These are phyloP conservation scores for Penaeus indicus DNA, from an alignment of 1,140 invertebrate genomes.

Conservation along the genomic window DNA sequence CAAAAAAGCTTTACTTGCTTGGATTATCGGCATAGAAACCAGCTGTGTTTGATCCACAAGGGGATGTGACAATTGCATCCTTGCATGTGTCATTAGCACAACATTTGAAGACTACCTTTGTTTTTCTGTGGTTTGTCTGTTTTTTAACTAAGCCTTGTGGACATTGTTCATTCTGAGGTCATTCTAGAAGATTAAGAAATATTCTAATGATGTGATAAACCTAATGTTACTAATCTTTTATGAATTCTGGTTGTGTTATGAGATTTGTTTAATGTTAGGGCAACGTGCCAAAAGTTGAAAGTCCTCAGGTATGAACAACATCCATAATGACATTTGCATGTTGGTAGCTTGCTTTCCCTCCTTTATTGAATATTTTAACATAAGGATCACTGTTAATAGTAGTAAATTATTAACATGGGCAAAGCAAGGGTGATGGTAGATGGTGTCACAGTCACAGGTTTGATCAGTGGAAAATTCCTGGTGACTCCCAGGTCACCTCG, in stretches of 20 bases:
- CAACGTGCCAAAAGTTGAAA: not conserved
- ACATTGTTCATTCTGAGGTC: constrained; percentile 48
- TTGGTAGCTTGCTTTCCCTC: constrained; percentile 62
- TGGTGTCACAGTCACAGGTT: constrained; percentile 18
- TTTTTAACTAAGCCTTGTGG: constrained; percentile 40
- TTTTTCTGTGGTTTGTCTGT: constrained; percentile 29
- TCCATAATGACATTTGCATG: constrained; percentile 42
- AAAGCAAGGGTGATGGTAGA: constrained; percentile 60
- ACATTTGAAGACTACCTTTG: not conserved
- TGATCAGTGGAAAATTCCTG: not conserved
- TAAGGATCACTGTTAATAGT: constrained; percentile 62
- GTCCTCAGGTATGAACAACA: constrained; percentile 53
- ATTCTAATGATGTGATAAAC: no score
- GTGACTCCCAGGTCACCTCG: not conserved
- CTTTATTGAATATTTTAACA: constrained; percentile 48
- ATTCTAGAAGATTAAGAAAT: not conserved
- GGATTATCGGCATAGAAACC: no score
- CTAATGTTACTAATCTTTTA: not conserved
- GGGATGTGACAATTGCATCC: no score
- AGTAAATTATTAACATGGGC: constrained; percentile 58
- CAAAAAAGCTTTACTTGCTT: no score
- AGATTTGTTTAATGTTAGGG: not conserved
- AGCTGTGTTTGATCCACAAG: no score
- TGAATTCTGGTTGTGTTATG: not conserved
- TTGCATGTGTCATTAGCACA: constrained; percentile 35